phyloP scores from a whole-genome alignment of 2,888 invertebrate genomes.

The Athalia circularis region DNA sequence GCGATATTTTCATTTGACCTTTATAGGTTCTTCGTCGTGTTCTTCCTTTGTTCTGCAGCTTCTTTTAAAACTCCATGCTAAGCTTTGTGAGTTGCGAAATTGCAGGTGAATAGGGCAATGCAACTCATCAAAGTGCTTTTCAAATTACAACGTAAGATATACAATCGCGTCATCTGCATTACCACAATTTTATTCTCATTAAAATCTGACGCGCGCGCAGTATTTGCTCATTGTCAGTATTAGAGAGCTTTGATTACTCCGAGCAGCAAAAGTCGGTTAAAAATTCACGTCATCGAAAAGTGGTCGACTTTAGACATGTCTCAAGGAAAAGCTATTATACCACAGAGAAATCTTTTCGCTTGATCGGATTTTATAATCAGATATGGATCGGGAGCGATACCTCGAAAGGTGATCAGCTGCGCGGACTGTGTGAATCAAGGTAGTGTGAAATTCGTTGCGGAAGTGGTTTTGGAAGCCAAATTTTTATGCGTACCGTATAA shows the following conservation, averaged over 20 bases:
- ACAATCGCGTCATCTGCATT: not conserved
- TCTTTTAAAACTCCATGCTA: not conserved
- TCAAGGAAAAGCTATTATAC: no score
- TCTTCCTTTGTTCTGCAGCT: slow-evolving; percentile 10
- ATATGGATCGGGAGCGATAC: no score
- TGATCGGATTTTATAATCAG: no score
- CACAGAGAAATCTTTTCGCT: no score
- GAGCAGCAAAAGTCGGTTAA: no score
- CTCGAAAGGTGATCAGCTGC: no score
- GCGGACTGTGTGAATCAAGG: no score
- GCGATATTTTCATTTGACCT: slow-evolving; percentile 32
- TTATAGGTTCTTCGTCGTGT: slow-evolving; percentile 15
- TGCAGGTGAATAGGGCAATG: slow-evolving; percentile 12
- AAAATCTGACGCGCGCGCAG: not conserved
- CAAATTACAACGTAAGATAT: slow-evolving; percentile 13
- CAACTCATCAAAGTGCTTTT: slow-evolving; percentile 20
- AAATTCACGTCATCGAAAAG: no score
- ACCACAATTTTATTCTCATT: slow-evolving; percentile 20
- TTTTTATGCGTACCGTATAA: slow-evolving; percentile 12
- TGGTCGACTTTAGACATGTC: no score
- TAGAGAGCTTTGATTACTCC: no score
- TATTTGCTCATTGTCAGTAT: not conserved
- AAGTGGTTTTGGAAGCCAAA: slow-evolving; percentile 33
- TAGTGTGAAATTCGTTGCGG: slow-evolving; percentile 27
- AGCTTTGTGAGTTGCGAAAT: not conserved